These are phyloP conservation scores for Pao palembangensis DNA, from an alignment of 2,113 vertebrate genomes.

Conservation along the genomic window DNA sequence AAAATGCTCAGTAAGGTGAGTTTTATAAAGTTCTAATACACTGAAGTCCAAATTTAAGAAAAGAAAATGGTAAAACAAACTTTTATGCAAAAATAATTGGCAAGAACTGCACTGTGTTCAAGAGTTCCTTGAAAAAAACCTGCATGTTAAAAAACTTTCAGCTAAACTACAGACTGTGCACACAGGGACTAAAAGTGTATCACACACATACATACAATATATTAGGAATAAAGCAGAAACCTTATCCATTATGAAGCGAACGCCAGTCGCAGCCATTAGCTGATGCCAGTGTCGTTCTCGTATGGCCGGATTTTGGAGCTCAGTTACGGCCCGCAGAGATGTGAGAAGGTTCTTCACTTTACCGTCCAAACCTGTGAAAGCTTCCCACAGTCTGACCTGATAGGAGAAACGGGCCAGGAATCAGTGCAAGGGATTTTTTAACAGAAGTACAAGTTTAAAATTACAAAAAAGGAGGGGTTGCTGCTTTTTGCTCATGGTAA, in stretches of 20 bases:
- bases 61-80: no score
- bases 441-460: neutral
- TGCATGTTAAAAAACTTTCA: no score
- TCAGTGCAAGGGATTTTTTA: conserved; percentile 1
- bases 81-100: no score
- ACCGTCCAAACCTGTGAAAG: conserved; percentile 83
- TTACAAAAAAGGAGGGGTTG: neutral
- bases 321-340: conserved; percentile 84
- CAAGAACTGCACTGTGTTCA: no score
- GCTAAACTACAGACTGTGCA: conserved; percentile 1
- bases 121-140: no score
- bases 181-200: neutral
- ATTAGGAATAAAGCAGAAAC: conserved; percentile 23
- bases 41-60: no score
- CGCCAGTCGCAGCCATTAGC: conserved; percentile 83
- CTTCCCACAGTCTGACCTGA: conserved; percentile 82
- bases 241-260: conserved; percentile 82
- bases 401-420: conserved; percentile 2
- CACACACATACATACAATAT: neutral
- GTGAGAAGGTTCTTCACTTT: conserved; percentile 83
- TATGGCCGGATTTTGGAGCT: conserved; percentile 89
- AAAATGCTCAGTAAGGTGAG: no score
- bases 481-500: neutral
- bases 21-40: no score
- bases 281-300: conserved; percentile 89